Evolutionary conservation across 35 echinoderm and acorn worm species (phyloP).

Genomic region (Hemicentrotus pulcherrimus): DNA sequence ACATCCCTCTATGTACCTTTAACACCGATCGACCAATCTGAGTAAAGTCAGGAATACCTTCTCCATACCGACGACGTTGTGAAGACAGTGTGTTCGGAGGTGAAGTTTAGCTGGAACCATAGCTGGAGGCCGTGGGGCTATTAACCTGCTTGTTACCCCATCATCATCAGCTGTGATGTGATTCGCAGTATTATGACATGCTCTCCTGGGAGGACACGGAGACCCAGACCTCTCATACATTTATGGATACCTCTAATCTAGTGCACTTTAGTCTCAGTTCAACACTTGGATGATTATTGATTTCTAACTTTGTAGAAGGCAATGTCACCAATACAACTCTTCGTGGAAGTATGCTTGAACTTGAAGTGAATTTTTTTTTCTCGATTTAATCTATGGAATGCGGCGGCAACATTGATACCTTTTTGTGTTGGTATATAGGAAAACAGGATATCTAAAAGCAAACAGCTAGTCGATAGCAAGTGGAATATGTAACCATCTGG

Average conservation of each 20-base stretch:
- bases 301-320: neutral
- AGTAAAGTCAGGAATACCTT: neutral
- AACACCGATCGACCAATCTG: neutral
- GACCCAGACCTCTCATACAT: neutral
- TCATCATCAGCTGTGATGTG: slow-evolving; percentile 43
- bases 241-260: neutral
- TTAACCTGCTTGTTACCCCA: slow-evolving; percentile 43
- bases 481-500: neutral
- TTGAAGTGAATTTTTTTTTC: no score
- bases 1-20: neutral
- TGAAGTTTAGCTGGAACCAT: neutral
- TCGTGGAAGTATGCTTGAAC: neutral
- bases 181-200: slow-evolving; percentile 43
- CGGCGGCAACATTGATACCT: no score
- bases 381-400: no score
- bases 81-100: neutral
- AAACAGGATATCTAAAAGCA: neutral
- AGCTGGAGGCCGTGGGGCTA: slow-evolving; percentile 17
- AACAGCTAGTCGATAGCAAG: neutral
- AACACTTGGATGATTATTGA: neutral
- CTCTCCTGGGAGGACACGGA: slow-evolving; percentile 12
- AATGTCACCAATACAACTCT: neutral
- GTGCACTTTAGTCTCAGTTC: neutral
- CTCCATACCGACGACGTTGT: neutral
- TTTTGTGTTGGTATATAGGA: neutral